Evolutionary conservation across 2,113 vertebrate species (phyloP).

Genomic region (Python bivittatus): DNA sequence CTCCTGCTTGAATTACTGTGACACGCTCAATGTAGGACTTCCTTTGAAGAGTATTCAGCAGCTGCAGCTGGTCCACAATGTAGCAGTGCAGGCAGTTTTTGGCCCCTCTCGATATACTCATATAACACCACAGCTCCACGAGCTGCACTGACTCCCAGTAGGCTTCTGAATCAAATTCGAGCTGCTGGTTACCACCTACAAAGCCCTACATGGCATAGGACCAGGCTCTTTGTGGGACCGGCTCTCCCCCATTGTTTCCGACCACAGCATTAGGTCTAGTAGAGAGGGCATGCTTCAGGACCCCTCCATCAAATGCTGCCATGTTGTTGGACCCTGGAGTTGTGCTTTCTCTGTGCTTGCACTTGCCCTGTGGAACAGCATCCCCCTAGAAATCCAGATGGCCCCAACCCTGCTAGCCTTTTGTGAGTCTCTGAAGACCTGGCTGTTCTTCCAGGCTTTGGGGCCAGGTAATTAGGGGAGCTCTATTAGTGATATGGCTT

Average conservation of each 20-base stretch:
- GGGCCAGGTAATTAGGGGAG: no score
- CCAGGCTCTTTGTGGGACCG: not conserved
- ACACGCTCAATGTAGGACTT: no score
- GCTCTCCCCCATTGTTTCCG: not conserved
- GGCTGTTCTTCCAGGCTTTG: no score
- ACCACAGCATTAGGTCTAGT: not conserved
- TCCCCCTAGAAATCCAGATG: not conserved
- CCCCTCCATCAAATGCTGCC: not conserved
- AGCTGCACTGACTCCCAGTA: not conserved
- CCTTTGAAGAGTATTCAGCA: not conserved
- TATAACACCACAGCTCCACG: not conserved
- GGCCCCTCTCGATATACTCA: not conserved
- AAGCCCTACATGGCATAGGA: not conserved
- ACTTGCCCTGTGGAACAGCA: not conserved
- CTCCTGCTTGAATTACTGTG: no score
- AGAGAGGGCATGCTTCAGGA: not conserved
- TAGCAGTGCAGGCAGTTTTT: not conserved
- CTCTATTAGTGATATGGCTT: no score
- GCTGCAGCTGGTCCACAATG: not conserved
- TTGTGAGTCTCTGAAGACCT: no score
- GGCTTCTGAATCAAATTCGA: not conserved
- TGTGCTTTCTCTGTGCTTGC: not conserved
- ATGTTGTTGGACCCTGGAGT: not conserved
- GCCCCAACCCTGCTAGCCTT: no score
- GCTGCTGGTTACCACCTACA: not conserved